Conservation (phyloP, 2,113 vertebrate genomes). For the Morone chrysops region DNA sequence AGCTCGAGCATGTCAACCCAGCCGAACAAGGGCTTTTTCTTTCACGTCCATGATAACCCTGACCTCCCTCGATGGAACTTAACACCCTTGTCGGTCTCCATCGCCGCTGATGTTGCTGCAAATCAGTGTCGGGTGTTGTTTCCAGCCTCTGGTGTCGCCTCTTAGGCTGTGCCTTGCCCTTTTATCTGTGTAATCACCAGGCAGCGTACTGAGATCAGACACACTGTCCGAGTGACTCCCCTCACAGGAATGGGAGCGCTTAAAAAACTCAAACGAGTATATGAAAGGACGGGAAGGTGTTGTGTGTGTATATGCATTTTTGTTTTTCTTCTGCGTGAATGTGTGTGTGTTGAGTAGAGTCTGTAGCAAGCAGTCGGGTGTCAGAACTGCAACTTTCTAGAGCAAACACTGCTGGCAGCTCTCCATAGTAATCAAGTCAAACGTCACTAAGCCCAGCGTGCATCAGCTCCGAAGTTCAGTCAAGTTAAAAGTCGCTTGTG, state of each 20-base stretch:
- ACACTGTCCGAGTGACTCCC: slow-evolving; percentile 66
- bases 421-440: slow-evolving; percentile 75
- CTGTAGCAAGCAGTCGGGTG: slow-evolving; percentile 28
- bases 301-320: slow-evolving; percentile 1
- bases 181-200: slow-evolving; percentile 69
- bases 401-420: slow-evolving; percentile 75
- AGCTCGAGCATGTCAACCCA: slow-evolving; percentile 32
- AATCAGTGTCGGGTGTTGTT: slow-evolving; percentile 51
- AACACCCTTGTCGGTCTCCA: slow-evolving; percentile 73
- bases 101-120: slow-evolving; percentile 56
- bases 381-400: slow-evolving; percentile 45
- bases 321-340: not conserved
- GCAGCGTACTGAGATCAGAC: slow-evolving; percentile 55
- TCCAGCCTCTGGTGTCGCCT: slow-evolving; percentile 60
- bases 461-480: slow-evolving; percentile 59
- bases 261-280: slow-evolving; percentile 17
- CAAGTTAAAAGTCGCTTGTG: slow-evolving; percentile 54
- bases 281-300: slow-evolving; percentile 58
- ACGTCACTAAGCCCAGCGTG: slow-evolving; percentile 54
- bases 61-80: slow-evolving; percentile 63
- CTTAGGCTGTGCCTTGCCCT: slow-evolving; percentile 38
- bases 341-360: not conserved
- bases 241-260: slow-evolving; percentile 47
- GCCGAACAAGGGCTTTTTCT: slow-evolving; percentile 29
- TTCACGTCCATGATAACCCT: slow-evolving; percentile 46